Base-by-base conservation (phyloP, 2,888 invertebrate species). In the Penaeus monodon region DNA sequence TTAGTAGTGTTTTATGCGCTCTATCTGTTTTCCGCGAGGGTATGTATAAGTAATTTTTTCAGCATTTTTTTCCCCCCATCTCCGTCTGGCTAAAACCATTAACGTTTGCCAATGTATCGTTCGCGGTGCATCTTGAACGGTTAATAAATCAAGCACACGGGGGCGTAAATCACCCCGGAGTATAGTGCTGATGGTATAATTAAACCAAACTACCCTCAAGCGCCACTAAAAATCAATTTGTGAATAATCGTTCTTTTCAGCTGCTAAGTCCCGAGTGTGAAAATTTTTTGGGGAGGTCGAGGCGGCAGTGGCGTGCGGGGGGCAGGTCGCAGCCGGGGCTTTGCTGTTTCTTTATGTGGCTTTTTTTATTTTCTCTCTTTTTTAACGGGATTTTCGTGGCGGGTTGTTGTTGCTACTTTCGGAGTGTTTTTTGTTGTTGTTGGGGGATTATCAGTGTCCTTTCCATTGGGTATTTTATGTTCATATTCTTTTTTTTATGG, bases 171-270 rank as follows among this genome's bases (percentile, higher is more conserved):
- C 80, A 65, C 27, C 24, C 33, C 29, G 33, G n/a, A 80, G 66
- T 80, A 80, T 80, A 33, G 65, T 65, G 80, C 64, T 80, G 80
- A 80, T 65, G 66, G 65, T 76, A 38, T 76, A 76, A 76, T 76
- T 76, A 76, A 76, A 44, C 44, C 76, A 44, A 76, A 76, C 76
- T 44, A 76, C 22, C 38, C 76, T 57, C 76, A 76, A 76, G 49
- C 76, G 76, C 49, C 44, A 22, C 44, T 76, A 76, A 76, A 76
- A 76, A 76, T 76, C 76, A 76, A 44, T 49, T 76, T 76, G 27
- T 24, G 76, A 44, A 20, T 24, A 27, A 49, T 44, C 57, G 44
- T 76, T 76, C 27, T 76, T 24, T 38, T 76, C 22, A 49, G 49
- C 44, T 22, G 76, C 22, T 57, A 57, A 57, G 17, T 14, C 57